Conservation (phyloP, 2,797 vertebrate genomes). For the Enteromius treurensis region DNA sequence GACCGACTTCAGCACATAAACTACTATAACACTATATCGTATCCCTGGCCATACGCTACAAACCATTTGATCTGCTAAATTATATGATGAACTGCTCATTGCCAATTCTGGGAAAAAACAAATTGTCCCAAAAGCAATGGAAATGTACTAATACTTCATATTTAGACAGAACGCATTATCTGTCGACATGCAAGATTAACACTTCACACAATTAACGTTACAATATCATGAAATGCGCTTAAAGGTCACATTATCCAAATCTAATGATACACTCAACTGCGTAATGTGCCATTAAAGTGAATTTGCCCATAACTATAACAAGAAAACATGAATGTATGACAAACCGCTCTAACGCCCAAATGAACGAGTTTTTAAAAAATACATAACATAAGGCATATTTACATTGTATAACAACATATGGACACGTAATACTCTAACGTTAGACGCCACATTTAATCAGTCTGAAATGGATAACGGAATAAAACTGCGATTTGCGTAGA, state of each 20-base stretch:
- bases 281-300: neutral
- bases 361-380: neutral
- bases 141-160: neutral
- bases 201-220: neutral
- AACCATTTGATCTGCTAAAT: neutral
- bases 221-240: neutral
- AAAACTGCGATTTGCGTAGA: no score
- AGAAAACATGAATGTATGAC: neutral
- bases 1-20: conserved; percentile 47
- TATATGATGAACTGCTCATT: neutral
- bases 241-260: conserved; percentile 2
- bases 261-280: neutral
- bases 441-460: neutral
- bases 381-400: neutral
- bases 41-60: neutral
- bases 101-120: neutral
- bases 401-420: neutral
- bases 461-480: neutral
- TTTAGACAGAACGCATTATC: neutral
- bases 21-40: conserved; percentile 43
- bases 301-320: neutral
- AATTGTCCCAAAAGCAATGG: neutral
- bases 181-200: neutral
- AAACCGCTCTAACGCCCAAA: neutral
- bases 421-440: neutral